Conservation (phyloP, 2,888 invertebrate species). For the Acanthosepion lycidas region DNA sequence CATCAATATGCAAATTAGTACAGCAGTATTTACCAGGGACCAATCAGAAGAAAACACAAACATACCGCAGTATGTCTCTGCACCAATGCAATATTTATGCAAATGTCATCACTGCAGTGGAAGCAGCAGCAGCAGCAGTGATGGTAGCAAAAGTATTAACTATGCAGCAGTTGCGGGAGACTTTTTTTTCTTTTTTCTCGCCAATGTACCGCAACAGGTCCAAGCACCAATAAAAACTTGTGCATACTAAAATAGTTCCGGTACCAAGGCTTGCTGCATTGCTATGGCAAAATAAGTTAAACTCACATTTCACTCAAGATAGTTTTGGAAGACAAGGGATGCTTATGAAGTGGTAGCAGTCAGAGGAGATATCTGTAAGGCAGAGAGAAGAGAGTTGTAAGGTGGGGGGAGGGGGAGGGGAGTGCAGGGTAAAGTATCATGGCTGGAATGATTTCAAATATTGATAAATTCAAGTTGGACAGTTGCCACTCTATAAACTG, state of each 20-base stretch:
- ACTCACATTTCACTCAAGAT: neutral
- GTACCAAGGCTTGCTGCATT: neutral
- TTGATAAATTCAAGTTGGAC: neutral
- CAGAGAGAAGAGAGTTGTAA: no score
- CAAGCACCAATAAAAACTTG: constrained; percentile 6
- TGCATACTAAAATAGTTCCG: constrained; percentile 7
- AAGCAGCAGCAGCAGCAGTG: neutral
- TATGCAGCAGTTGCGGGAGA: neutral
- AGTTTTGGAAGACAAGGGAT: neutral
- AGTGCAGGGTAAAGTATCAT: neutral
- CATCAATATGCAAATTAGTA: constrained; percentile 18
- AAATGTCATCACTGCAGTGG: neutral
- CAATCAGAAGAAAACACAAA: constrained; percentile 20
- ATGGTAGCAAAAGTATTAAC: neutral
- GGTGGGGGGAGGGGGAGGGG: neutral
- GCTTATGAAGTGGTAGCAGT: neutral
- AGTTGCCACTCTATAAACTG: neutral
- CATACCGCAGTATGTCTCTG: constrained; percentile 33
- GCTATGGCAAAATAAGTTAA: neutral
- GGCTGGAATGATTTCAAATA: neutral
- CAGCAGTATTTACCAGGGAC: neutral
- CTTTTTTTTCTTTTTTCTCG: neutral
- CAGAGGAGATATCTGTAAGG: neutral
- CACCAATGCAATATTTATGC: constrained; percentile 18
- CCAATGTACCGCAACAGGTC: neutral